Base-by-base conservation (phyloP, 1,140 invertebrate genomes). In the Ephestia elutella region DNA sequence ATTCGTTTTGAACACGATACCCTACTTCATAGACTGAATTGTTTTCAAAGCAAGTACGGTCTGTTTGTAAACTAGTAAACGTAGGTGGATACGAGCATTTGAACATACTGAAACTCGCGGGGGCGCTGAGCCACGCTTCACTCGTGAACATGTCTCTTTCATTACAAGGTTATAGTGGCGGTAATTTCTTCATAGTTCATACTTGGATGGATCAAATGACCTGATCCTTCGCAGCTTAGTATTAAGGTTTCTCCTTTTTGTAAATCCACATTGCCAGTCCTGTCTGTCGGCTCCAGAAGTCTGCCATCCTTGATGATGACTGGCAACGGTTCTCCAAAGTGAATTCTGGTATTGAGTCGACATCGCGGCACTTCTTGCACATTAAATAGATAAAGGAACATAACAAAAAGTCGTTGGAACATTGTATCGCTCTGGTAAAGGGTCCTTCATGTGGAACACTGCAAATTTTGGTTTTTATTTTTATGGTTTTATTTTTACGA, bases 1-100 rank as follows among this genome's bases (percentile, higher is more conserved):
- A 86, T 30, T 66, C 10, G 28, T 73, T 63, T 38, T 73, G 66
- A 19, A 84, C 53, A 32, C n/a, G 70, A 54, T 88, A 88, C 0
- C 85, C 83, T 13, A 88, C 82, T 66, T 86, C 80, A 8, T 77
- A 65, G 15, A 88, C 72, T 7, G 58, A 20, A 50, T 84, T 73
- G 0, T 62, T 65, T 30, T 73, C 67, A 38, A 63, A 86, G 38
- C 85, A 88, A 5, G 73, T 78, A n/a, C 78, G 68, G n/a, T 80
- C 64, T 0, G 81, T 86, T 2, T 71, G 71, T 57, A 53, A 50
- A 54, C 78, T 85, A 0, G 19, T 59, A 59, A 86, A 65, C 7
- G 65, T 66, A 20, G 82, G 83, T 0, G 75, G 60, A 3, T 38
- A 49, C 1, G 35, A 15, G 11, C 85, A 88, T 55, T 54, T 68